phyloP scores from a whole-genome alignment of 92 coral and sea anemone species.

The Micromussa lordhowensis region DNA sequence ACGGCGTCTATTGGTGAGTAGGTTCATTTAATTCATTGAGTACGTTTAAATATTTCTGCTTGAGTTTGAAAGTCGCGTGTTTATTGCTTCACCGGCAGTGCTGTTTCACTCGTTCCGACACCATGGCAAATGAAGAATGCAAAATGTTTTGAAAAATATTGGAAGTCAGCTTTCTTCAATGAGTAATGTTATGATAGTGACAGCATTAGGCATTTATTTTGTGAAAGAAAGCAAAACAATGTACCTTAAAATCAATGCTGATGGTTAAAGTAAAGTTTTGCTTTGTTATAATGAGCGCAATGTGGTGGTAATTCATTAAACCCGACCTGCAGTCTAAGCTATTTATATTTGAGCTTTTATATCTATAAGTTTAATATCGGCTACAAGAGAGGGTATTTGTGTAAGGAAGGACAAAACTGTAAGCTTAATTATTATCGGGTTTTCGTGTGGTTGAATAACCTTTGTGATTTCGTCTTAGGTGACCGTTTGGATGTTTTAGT shows the following conservation, averaged over 20 bases:
- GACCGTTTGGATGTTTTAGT: not conserved
- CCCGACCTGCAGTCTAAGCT: not conserved
- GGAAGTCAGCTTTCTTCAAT: constrained; percentile 3
- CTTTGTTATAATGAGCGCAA: not conserved
- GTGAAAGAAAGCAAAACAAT: not conserved
- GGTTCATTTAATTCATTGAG: not conserved
- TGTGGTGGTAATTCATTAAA: not conserved
- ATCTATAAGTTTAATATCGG: not conserved
- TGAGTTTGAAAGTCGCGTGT: not conserved
- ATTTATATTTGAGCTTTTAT: not conserved
- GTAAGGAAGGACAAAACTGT: not conserved
- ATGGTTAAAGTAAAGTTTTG: not conserved
- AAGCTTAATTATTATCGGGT: not conserved
- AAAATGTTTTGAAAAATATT: not conserved
- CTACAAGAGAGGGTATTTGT: not conserved
- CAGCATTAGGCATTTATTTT: not conserved
- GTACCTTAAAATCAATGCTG: no score
- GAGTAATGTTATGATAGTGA: not conserved
- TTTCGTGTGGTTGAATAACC: not conserved
- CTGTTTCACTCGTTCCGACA: not conserved
- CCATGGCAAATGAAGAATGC: not conserved
- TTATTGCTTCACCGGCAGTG: not conserved
- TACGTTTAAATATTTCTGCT: not conserved
- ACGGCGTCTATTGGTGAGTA: constrained; percentile 46
- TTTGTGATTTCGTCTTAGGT: not conserved